Evolutionary conservation across 2,888 invertebrate species (phyloP), one percentile per base, ranked within the genome.

Genomic region (Timema cristinae): DNA sequence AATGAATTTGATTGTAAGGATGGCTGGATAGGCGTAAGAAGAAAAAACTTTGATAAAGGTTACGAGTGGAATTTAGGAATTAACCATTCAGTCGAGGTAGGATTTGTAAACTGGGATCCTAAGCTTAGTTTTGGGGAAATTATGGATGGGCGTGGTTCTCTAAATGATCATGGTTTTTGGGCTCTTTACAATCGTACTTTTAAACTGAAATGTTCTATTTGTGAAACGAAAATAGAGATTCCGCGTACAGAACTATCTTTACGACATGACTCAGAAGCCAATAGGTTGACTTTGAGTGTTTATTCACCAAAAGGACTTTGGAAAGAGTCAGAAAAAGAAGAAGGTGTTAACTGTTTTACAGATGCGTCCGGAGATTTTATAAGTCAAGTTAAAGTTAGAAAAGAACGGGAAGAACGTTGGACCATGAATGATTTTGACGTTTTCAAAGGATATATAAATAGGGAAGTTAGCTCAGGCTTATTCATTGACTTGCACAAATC

Each of bases 311-410:
- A 86, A 13, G 84, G 84, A 71, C 81, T 88, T 70, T 87, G 86
- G 85, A 83, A 83, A 73, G 81, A 84, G 74, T 80, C 83, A 52
- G 74, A 78, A 59, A 76, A 82, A 56, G 84, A 86, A 73, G 82
- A 81, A 75, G 86, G 86, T 6, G 82, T 88, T 66, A 85, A 85
- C 77, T 89, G 89, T 78, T 89, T 88, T 78, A 87, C 89, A 5
- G 85, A 88, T 77, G 86, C 87, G 0, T 79, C 80, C 47, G 83
- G 85, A 76, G 85, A 85, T 6, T 83, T 86, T 75, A 81, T 84
- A 47, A 83, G 79, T 75, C 82, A 81, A 6, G 83, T 87, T 0
- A 80, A 85, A 74, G 78, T 86, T 8, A 81, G 83, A 72, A 79
- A 85, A 67, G 72, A 79, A 6, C 81, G 83, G 5, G 71, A 71